A percentile compares a stretch with the other conserved stretches of the same genome.
phyloP scores from a whole-genome alignment of 2,888 invertebrate species.

The Xanthorhoe designata region DNA sequence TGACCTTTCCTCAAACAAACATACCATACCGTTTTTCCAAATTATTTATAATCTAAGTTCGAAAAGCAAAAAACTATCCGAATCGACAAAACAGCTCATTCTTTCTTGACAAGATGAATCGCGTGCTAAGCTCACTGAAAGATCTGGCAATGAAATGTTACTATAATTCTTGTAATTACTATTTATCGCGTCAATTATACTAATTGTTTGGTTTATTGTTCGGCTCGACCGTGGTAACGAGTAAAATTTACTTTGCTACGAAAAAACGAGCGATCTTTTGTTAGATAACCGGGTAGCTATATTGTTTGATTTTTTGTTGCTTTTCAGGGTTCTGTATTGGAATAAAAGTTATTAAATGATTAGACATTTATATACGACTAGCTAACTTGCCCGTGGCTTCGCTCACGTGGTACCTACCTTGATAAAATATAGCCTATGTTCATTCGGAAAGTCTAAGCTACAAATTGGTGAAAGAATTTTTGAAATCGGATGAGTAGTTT shows the following conservation, averaged over 20 bases:
- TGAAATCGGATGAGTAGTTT: too few species aligned
- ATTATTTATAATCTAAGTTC: too few species aligned
- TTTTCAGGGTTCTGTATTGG: background rate
- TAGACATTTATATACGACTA: too few species aligned
- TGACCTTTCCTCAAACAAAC: too few species aligned
- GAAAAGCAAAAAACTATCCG: too few species aligned
- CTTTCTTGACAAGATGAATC: background rate
- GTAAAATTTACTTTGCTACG: conserved; percentile 20
- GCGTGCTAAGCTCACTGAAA: conserved; percentile 24
- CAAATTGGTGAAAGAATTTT: too few species aligned
- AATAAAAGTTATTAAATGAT: background rate
- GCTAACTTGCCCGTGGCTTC: too few species aligned
- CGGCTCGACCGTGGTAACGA: conserved; percentile 31
- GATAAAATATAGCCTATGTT: too few species aligned
- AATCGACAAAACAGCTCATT: background rate
- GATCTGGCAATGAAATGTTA: conserved; percentile 48
- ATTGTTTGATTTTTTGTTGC: background rate
- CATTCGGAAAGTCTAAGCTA: too few species aligned
- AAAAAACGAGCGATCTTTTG: conserved; percentile 8
- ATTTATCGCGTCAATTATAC: conserved; percentile 32
- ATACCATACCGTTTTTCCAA: too few species aligned
- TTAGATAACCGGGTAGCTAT: conserved; percentile 3
- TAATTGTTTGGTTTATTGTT: conserved; percentile 39
- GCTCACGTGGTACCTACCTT: too few species aligned
- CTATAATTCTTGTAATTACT: conserved; percentile 51